phyloP scores from a whole-genome alignment of 2,797 vertebrate species.

The Sebastolobus altivelis region DNA sequence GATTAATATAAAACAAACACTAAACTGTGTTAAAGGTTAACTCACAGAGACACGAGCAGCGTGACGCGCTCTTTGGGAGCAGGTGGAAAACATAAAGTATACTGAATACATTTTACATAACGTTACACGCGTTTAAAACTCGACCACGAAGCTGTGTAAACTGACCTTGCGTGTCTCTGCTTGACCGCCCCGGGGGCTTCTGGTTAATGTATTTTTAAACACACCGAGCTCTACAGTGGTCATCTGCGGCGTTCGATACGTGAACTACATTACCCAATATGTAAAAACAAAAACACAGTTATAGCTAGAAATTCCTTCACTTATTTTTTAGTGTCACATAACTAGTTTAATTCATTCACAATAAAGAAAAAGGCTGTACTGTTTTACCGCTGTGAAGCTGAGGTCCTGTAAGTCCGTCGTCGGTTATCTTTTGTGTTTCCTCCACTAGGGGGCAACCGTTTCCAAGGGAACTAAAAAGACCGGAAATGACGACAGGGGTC shows the following conservation, averaged over 20 bases:
- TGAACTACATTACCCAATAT: conserved; percentile 68
- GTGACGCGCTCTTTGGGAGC: accelerated
- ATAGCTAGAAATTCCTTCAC: too few relatives aligned
- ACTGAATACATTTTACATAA: accelerated
- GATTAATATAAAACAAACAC: too few relatives aligned
- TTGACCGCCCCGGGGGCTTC: conserved; percentile 9
- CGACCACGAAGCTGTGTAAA: conserved; percentile 3
- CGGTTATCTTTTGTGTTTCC: neutral
- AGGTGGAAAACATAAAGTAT: neutral
- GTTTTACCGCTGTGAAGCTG: accelerated
- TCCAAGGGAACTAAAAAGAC: accelerated
- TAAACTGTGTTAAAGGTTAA: neutral
- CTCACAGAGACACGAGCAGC: neutral
- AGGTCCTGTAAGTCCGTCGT: accelerated
- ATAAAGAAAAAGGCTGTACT: neutral
- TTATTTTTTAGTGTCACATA: neutral
- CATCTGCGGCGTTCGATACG: accelerated
- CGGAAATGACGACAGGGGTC: neutral
- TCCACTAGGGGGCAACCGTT: conserved; percentile 20
- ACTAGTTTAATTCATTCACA: accelerated
- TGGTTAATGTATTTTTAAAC: conserved; percentile 67
- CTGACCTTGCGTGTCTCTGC: conserved; percentile 64
- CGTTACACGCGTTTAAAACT: neutral
- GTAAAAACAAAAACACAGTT: neutral
- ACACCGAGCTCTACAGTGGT: accelerated